Conservation (phyloP, 2,888 invertebrate genomes). For the Cheilosia grossa region DNA sequence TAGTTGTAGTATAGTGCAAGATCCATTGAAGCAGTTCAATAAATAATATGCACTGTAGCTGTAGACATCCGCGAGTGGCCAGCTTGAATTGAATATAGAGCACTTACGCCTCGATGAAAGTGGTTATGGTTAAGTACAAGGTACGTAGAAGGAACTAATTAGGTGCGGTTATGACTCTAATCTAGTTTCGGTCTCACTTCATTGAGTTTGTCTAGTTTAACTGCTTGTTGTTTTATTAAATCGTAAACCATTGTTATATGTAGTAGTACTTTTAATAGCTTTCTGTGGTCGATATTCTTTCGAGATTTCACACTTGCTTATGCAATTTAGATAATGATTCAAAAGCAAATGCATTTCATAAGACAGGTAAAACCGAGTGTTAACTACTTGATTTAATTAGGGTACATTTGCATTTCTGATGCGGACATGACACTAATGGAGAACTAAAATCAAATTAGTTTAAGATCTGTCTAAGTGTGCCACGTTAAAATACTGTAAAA, state of each 20-base stretch:
- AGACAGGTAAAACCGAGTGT: not conserved
- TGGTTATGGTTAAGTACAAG: slow-evolving; percentile 29
- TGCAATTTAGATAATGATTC: not conserved
- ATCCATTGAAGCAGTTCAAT: slow-evolving; percentile 40
- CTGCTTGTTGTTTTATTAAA: not conserved
- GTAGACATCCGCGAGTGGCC: slow-evolving; percentile 3
- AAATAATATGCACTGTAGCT: slow-evolving; percentile 7
- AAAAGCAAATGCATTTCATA: not conserved
- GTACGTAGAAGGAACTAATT: slow-evolving; percentile 52
- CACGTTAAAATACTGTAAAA: too few relatives aligned
- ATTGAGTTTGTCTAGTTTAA: slow-evolving; percentile 26
- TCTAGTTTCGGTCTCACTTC: slow-evolving; percentile 35
- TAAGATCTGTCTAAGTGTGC: too few relatives aligned
- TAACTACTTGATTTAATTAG: not conserved
- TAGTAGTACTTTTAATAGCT: slow-evolving; percentile 8
- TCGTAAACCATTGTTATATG: not conserved
- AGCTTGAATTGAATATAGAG: slow-evolving; percentile 9
- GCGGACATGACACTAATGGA: not conserved
- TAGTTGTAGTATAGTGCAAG: slow-evolving; percentile 1
- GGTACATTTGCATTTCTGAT: slow-evolving; percentile 13
- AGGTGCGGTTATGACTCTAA: slow-evolving; percentile 29
- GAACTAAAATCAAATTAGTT: not conserved
- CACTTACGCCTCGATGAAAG: slow-evolving; percentile 34
- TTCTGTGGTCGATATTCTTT: not conserved
- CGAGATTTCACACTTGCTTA: not conserved